phyloP scores from a whole-genome alignment of 1,140 invertebrate genomes.

The Hetaerina americana region DNA sequence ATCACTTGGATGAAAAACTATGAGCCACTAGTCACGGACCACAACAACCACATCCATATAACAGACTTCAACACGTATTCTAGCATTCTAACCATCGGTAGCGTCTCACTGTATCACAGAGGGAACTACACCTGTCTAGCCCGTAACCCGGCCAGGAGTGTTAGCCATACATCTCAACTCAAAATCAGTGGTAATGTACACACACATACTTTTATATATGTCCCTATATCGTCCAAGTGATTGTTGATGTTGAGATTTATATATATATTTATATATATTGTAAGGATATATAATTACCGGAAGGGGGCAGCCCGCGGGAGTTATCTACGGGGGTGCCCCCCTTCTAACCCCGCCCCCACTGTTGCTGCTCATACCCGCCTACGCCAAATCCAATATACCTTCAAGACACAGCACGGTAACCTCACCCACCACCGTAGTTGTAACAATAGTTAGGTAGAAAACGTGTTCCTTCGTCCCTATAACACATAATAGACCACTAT shows the following conservation, averaged over 20 bases:
- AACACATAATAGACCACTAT: too few relatives aligned
- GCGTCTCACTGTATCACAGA: slow-evolving; percentile 24
- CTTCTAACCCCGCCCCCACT: not conserved
- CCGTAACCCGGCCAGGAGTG: slow-evolving; percentile 21
- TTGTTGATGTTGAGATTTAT: not conserved
- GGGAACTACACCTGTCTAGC: slow-evolving; percentile 31
- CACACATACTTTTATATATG: not conserved
- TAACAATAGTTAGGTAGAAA: not conserved
- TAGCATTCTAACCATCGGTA: slow-evolving; percentile 31
- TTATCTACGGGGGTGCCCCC: not conserved
- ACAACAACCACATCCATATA: slow-evolving; percentile 12
- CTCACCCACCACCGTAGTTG: not conserved
- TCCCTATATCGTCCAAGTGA: not conserved
- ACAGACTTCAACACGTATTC: slow-evolving; percentile 26
- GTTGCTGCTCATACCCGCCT: not conserved
- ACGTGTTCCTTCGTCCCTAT: not conserved
- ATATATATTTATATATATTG: too few relatives aligned
- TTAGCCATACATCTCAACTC: slow-evolving; percentile 22
- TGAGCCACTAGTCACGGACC: slow-evolving; percentile 19
- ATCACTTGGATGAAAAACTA: slow-evolving; percentile 47
- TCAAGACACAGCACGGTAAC: too few relatives aligned
- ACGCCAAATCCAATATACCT: too few relatives aligned
- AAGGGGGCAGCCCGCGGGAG: not conserved
- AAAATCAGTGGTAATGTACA: slow-evolving; percentile 31
- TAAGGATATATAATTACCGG: too few relatives aligned